Evolutionary conservation across 1,140 invertebrate genomes (phyloP), one percentile per base, ranked within the genome.

Genomic region (Linepithema humile): DNA sequence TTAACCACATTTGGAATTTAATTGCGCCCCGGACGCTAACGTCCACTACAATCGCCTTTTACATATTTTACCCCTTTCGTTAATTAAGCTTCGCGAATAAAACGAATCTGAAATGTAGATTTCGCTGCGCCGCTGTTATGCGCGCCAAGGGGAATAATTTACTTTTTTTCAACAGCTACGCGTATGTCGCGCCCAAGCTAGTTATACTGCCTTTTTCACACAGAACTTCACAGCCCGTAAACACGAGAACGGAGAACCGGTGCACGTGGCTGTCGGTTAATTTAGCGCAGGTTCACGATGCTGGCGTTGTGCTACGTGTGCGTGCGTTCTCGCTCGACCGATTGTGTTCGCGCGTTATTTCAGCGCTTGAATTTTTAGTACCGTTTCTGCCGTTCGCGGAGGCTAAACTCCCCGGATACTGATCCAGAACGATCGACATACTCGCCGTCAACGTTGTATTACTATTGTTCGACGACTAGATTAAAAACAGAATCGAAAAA

Each of bases 231-330:
- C 64, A 80, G 75, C 64, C 70, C 64, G 64, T 80, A 80, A 80
- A 80, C 75, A 77, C 7, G 23, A 23, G 62, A 45, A 64, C 55
- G 59, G 29, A 48, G 40, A n/a, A n/a, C 40, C 29, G 57, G 26
- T 48, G 73, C 40, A 23, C 73, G 64, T 65, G 64, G 64, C 48
- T 43, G 87, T 84, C 57, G 85, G 84, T 87, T 89, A 89, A 87
- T 85, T 87, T 60, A 84, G 72, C 77, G 20, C 20, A 48, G 65
- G 35, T 86, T 82, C 70, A 40, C 43, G 74, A 77, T 50, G 43
- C 53, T 59, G 32, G 67, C n/a, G 9, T 32, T 9, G 2, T 50
- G 50, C 57, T 23, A 67, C 62, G 2, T 38, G 38, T 57, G 72
- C 53, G 69, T 23, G 29, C 57, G 77, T 64, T 67, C 57, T 17